Base-by-base conservation (phyloP, 2,888 invertebrate genomes). In the Synergus laeviventris region DNA sequence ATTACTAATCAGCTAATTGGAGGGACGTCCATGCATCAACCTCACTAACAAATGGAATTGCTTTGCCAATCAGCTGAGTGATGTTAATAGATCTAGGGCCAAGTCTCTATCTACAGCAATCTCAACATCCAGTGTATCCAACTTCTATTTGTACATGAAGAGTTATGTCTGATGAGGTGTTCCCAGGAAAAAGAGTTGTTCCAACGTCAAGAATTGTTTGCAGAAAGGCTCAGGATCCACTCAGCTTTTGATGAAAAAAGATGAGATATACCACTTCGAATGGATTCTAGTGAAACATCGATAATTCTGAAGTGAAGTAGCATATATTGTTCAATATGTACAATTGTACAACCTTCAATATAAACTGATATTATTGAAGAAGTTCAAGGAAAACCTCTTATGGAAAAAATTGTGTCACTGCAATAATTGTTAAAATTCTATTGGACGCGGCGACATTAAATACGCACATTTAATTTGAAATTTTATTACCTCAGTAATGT, bases 41-140 rank as follows among this genome's bases (percentile, higher is more conserved):
- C n/a, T 54, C 31, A 54, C 70, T 70, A 49, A 49, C 70, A 70
- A 70, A 70, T 76, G 79, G 75, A 81, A 82, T 84, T 81, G 80
- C 82, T 81, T 81, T 77, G 54, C 59, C 75, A 75, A 76, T 73
- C 74, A 75, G 70, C n/a, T 70, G 70, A 70, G 70, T 70, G 70
- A 70, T 70, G 49, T 70, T 70, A 54, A 49, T 54, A 66, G 42
- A 66, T 24, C 49, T 24, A 45, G 70, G 31, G n/a, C 31, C 36
- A 70, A 31, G 31, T 18, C 14, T 12, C 18, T 24, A 59, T 24
- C 21, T 24, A 24, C 24, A 59, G n/a, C 36, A 42, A 64, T 42
- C 5, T 61, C 61, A 12, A 59, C 4, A 18, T 62, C n/a, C 8
- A 39, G 21, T 42, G 12, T 21, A 42, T 64, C 62, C 38, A 42